Conservation (phyloP, 2,113 vertebrate species). For the Lampris megalopsis region DNA sequence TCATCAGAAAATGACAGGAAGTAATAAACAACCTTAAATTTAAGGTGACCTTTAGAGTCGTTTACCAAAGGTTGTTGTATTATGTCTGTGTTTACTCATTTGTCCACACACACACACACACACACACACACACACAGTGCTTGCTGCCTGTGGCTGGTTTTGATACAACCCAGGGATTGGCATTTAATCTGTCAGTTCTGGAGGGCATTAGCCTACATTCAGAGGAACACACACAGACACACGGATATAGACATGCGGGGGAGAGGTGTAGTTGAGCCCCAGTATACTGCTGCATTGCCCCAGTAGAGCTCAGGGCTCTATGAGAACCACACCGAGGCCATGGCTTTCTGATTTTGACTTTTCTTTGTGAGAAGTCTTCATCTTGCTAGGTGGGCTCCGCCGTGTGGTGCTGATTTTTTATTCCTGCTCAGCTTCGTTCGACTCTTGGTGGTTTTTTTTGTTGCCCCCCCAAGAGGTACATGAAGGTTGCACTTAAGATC, state of each 20-base stretch:
- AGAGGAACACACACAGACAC: conserved; percentile 48
- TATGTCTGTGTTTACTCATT: conserved; percentile 49
- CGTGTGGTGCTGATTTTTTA: not conserved
- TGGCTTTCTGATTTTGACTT: not conserved
- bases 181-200: conserved; percentile 77
- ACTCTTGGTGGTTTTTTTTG: too few relatives aligned
- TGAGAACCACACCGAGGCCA: conserved; percentile 38
- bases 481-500: too few relatives aligned
- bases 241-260: conserved; percentile 19
- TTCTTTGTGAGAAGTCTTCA: conserved; percentile 25
- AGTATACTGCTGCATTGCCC: conserved; percentile 20
- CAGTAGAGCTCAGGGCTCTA: conserved; percentile 28
- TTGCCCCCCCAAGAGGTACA: too few relatives aligned
- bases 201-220: conserved; percentile 80
- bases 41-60: conserved; percentile 72
- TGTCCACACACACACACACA: not conserved
- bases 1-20: conserved; percentile 50
- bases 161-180: conserved; percentile 73
- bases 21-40: conserved; percentile 58
- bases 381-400: conserved; percentile 1
- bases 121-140: conserved; percentile 20
- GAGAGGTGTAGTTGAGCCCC: conserved; percentile 7
- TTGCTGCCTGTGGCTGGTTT: conserved; percentile 67
- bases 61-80: conserved; percentile 68
- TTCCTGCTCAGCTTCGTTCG: too few relatives aligned